phyloP scores from a whole-genome alignment of 1,140 invertebrate species.

The Penaeus vannamei region DNA sequence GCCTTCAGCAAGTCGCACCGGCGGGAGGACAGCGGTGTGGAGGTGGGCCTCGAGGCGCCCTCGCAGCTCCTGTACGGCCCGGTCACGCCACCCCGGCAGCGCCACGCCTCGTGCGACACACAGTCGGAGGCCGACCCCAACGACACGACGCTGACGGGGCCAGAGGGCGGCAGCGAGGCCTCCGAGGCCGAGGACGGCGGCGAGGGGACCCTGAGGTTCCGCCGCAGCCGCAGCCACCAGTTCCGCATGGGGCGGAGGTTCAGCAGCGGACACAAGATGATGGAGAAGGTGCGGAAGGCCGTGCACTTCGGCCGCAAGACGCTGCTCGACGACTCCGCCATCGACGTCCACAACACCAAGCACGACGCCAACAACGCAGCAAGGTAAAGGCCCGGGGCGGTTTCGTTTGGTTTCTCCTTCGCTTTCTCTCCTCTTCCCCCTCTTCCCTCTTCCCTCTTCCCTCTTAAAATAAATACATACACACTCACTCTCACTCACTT shows the following conservation, averaged over 20 bases:
- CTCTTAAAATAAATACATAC: no score
- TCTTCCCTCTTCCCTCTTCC: no score
- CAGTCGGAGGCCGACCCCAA: background rate
- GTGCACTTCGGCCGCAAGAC: slow-evolving; percentile 51
- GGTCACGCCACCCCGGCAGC: background rate
- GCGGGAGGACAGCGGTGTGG: slow-evolving; percentile 46
- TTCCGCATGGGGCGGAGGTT: slow-evolving; percentile 45
- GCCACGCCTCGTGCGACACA: background rate
- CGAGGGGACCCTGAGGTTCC: slow-evolving; percentile 22
- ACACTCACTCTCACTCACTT: no score
- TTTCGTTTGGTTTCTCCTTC: no score
- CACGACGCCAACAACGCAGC: background rate
- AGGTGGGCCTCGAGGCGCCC: background rate
- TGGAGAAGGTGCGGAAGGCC: slow-evolving; percentile 44
- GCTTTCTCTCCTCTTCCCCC: no score
- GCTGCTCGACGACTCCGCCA: background rate
- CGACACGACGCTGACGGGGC: background rate
- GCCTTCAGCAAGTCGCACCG: slow-evolving; percentile 41
- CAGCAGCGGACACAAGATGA: slow-evolving; percentile 54
- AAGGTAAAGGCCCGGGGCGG: background rate
- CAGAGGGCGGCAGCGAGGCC: background rate
- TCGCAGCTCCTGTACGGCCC: background rate
- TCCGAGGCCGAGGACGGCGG: slow-evolving; percentile 31
- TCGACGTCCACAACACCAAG: slow-evolving; percentile 47
- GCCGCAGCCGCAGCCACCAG: slow-evolving; percentile 46